Evolutionary conservation across 2,888 invertebrate genomes (phyloP), one percentile per base, ranked within the genome.

Genomic region (Parelbella ahira): DNA sequence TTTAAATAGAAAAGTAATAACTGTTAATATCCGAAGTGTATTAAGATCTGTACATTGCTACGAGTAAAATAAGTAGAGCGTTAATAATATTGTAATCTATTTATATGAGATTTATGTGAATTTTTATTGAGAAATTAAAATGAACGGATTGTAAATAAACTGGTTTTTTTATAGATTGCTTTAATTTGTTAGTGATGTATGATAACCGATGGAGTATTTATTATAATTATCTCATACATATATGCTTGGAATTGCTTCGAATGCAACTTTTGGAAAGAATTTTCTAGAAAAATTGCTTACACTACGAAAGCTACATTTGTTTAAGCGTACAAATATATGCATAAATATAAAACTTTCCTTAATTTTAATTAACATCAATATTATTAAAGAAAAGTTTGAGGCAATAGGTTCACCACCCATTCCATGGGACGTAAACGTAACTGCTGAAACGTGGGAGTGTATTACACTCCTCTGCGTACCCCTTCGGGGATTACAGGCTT

Each of bases 31-130:
- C 64, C 49, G 63, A 68, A 68, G 63, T 73, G 44, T 44, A 47
- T 49, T 27, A 50, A 47, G 72, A 71, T 67, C 63, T 81, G 79
- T 83, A 79, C 63, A 78, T 78, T 75, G 74, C 78, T 65, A 65
- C 52, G 45, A 63, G 52, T 63, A 53, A 49, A 41, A 42, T 51
- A 64, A 63, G 52, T 63, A 70, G 68, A 69, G 62, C 65, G 50
- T 34, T 34, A 28, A 60, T 55, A 65, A 65, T 60, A 63, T 63
- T 60, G n/a, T n/a, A n/a, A 52, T 38, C 30, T 36, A 37, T 51
- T 33, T 49, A 43, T 45, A 47, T 45, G 32, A 43, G 34, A 24
- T 44, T 29, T 44, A 49, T 36, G 44, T 63, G 60, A 59, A 54
- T 63, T 63, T 65, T 64, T 62, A 65, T 62, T 63, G 57, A 56